A percentile compares a stretch with the other conserved stretches of the same genome.
These are phyloP conservation scores for Nothocercus nigrocapillus DNA, from an alignment of 2,113 vertebrate genomes.

Conservation along the genomic window DNA sequence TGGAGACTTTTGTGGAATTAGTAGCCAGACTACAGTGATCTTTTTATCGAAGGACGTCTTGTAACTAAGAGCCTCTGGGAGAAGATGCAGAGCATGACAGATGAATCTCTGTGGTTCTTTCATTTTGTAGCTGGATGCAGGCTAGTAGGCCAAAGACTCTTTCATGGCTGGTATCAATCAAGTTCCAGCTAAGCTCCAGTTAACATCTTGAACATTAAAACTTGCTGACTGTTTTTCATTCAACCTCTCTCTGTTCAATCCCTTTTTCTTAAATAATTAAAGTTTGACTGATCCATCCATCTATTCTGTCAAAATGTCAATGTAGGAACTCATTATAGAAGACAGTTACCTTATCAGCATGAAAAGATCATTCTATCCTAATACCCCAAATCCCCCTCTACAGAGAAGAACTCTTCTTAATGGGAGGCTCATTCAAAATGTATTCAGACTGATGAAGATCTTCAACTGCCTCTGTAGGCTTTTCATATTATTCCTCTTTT, in stretches of 20 bases:
- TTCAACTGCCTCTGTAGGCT: neutral
- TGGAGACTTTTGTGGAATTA: neutral
- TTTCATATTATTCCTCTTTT: neutral
- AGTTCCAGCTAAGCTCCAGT: neutral
- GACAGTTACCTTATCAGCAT: neutral
- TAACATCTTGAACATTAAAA: neutral
- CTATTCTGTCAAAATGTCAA: neutral
- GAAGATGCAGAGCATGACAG: rapidly evolving
- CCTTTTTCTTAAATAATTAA: neutral
- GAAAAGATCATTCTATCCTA: neutral
- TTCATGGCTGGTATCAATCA: neutral
- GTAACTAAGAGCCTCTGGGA: neutral
- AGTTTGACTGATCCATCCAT: neutral
- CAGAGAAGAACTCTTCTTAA: neutral
- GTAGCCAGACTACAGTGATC: neutral
- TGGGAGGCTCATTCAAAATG: neutral
- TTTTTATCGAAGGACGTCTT: neutral
- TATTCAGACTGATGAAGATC: neutral
- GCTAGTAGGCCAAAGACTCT: neutral
- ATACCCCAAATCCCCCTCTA: neutral
- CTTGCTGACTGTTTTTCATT: neutral
- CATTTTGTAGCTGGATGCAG: neutral
- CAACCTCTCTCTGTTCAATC: neutral
- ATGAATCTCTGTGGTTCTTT: neutral
- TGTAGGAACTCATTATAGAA: neutral